Conservation (phyloP, 2,888 invertebrate genomes). For the Rhimphoctona megacephalus region DNA sequence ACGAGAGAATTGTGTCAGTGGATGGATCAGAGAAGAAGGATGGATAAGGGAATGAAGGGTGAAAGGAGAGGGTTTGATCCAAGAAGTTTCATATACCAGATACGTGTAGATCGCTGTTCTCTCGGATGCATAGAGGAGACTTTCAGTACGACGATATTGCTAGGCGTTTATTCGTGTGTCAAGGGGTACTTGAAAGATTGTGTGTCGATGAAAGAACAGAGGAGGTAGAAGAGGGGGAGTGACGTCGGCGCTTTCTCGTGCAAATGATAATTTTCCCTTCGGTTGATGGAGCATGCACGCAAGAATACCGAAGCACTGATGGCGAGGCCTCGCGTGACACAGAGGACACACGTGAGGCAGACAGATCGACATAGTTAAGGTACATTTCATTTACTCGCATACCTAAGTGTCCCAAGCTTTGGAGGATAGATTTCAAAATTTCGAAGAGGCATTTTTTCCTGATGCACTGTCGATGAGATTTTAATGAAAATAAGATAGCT, state of each 20-base stretch:
- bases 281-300: slow-evolving; percentile 70
- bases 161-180: slow-evolving; percentile 18
- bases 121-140: neutral
- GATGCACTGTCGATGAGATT: neutral
- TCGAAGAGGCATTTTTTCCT: neutral
- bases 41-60: neutral
- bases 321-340: slow-evolving; percentile 34
- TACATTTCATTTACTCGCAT: neutral
- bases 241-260: slow-evolving; percentile 65
- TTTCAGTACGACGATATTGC: neutral
- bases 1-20: neutral
- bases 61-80: neutral
- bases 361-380: neutral
- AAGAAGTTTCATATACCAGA: neutral
- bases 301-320: slow-evolving; percentile 52
- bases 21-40: neutral
- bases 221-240: slow-evolving; percentile 4
- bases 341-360: neutral
- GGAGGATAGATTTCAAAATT: neutral
- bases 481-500: neutral
- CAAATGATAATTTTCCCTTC: slow-evolving; percentile 68
- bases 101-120: neutral
- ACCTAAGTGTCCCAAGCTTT: neutral
- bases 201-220: slow-evolving; percentile 53
- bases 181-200: neutral